phyloP scores from a whole-genome alignment of 37 sponge, comb jelly and placozoan genomes.

The Theonella swinhoei region DNA sequence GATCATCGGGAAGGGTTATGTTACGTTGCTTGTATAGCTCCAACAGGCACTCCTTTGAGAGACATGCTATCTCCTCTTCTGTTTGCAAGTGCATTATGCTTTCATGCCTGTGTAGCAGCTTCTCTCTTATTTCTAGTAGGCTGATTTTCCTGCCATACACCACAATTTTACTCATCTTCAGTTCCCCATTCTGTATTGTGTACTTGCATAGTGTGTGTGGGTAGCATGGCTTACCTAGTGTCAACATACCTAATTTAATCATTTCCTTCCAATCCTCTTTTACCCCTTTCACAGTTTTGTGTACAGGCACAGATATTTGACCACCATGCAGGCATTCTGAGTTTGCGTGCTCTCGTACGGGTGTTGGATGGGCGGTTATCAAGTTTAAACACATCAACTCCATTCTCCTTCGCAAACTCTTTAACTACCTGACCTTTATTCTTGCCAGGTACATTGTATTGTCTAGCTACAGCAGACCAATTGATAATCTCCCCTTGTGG shows the following conservation, averaged over 20 bases:
- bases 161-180: constrained; percentile 2
- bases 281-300: constrained; percentile 5
- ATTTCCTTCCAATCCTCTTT: constrained; percentile 21
- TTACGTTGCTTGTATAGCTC: background rate
- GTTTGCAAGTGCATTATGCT: constrained; percentile 29
- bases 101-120: constrained; percentile 34
- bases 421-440: constrained; percentile 28
- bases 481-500: constrained; percentile 21
- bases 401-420: constrained; percentile 29
- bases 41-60: background rate
- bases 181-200: constrained; percentile 13
- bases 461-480: constrained; percentile 26
- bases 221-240: constrained; percentile 24
- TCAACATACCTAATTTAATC: constrained; percentile 21
- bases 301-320: constrained; percentile 25
- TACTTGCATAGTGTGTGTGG: constrained; percentile 24
- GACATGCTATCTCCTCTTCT: constrained; percentile 24
- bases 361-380: constrained; percentile 1
- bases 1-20: constrained; percentile 13
- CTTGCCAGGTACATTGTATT: constrained; percentile 18
- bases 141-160: constrained; percentile 41
- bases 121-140: constrained; percentile 35
- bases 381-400: constrained; percentile 17
- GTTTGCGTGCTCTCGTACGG: background rate
- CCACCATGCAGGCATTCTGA: constrained; percentile 14